Base-by-base conservation (phyloP, 2,888 invertebrate genomes). In the Acanthococcus lagerstroemiae region DNA sequence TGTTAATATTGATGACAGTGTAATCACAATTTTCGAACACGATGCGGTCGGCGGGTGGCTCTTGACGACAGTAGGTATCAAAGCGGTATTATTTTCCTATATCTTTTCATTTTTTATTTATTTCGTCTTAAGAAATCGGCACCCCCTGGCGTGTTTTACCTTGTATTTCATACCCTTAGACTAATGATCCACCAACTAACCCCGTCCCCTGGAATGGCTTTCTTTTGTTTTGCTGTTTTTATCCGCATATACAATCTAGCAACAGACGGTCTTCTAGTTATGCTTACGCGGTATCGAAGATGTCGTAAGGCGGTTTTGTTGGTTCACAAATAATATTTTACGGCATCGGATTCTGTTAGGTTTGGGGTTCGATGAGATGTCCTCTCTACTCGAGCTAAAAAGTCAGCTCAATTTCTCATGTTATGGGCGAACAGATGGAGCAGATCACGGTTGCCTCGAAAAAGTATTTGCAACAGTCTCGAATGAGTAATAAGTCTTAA, bases 1-100 rank as follows among this genome's bases (percentile, higher is more conserved):
- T 21, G 50, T 50, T 50, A 50, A 50, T 50, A 50, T 19, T 50
- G 50, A 50, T 50, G 50, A 50, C 50, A 19, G 50, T 50, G 50
- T 50, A 50, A 50, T 50, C 50, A 50, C 17, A 50, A 9, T 50
- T 50, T 50, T 19, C 19, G 21, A n/a, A 50, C 17, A 21, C 50
- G 21, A 21, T 50, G 21, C 21, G 17, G 21, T 21, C 50, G 50
- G 19, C 50, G 50, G 50, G 50, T 50, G 50, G 50, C 21, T 50
- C n/a, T 21, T n/a, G 50, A 21, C 50, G 50, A 50, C 50, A 21
- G 9, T 19, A 50, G 50, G 50, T 19, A 37, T 50, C 12, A 21
- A 50, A 50, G 50, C 21, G 50, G 50, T 37, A 37, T 37, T 19
- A n/a, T n/a, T n/a, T n/a, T n/a, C n/a, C n/a, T n/a, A n/a, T 17